Evolutionary conservation across 2,797 vertebrate species (phyloP).

Genomic region (Dicrostonyx torquatus): DNA sequence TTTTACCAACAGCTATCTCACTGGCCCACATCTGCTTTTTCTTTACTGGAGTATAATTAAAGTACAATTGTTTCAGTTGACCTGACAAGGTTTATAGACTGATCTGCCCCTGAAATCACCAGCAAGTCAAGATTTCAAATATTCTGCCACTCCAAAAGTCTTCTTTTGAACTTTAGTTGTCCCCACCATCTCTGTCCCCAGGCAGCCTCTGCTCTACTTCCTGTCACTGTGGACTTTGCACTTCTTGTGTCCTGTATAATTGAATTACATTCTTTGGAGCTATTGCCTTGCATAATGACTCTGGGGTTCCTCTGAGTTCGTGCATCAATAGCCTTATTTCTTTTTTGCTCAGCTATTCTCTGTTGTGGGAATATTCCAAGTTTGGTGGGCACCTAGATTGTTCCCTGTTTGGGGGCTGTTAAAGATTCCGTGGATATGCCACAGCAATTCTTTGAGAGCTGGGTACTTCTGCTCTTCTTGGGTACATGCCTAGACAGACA

Average conservation of each 20-base stretch:
- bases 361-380: not conserved
- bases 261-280: not conserved
- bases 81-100: no score
- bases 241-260: not conserved
- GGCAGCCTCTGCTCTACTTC: not conserved
- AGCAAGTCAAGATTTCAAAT: not conserved
- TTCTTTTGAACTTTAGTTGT: not conserved
- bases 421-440: accelerated
- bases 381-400: not conserved
- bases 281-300: not conserved
- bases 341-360: not conserved
- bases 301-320: accelerated
- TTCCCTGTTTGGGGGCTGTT: not conserved
- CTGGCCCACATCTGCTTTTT: not conserved
- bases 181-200: not conserved
- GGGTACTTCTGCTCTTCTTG: not conserved
- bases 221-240: not conserved
- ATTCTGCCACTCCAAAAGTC: not conserved
- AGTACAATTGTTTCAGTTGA: not conserved
- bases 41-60: not conserved
- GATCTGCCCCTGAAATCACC: accelerated
- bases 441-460: not conserved
- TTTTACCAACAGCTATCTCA: not conserved
- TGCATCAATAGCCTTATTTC: no score
- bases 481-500: not conserved